Percentiles rank a stretch among this genome's conserved stretches.
Conservation (phyloP, 2,113 vertebrate genomes). For the Zosterops borbonicus region DNA sequence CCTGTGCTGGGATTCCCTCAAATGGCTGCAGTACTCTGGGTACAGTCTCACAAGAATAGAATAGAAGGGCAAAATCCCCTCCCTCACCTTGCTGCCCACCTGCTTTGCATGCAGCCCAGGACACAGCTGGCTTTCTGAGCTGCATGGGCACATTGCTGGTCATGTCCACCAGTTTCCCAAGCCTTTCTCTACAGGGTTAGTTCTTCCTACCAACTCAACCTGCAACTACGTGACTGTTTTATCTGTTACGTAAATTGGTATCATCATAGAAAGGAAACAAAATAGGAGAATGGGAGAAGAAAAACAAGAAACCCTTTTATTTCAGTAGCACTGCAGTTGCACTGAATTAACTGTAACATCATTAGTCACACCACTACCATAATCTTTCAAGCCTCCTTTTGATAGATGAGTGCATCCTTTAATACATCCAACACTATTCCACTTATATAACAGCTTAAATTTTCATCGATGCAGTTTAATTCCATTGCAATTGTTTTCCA, state of each 20-base stretch:
- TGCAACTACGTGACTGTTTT: neutral
- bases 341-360: neutral
- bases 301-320: neutral
- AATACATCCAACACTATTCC: neutral
- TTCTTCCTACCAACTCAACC: neutral
- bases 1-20: neutral
- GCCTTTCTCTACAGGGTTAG: neutral
- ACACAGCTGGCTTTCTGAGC: neutral
- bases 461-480: neutral
- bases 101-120: neutral
- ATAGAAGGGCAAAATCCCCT: neutral
- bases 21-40: neutral
- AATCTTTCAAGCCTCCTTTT: constrained; percentile 15
- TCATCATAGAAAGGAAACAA: neutral
- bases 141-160: neutral
- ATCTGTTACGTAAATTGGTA: neutral
- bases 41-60: neutral
- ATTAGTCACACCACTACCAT: neutral
- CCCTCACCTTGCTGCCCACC: neutral
- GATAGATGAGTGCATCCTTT: neutral
- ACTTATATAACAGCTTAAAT: neutral
- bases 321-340: neutral
- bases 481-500: neutral
- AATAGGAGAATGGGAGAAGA: neutral
- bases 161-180: fast-evolving